Base-by-base conservation (phyloP, 2,888 invertebrate species). In the Nomada ferruginata region DNA sequence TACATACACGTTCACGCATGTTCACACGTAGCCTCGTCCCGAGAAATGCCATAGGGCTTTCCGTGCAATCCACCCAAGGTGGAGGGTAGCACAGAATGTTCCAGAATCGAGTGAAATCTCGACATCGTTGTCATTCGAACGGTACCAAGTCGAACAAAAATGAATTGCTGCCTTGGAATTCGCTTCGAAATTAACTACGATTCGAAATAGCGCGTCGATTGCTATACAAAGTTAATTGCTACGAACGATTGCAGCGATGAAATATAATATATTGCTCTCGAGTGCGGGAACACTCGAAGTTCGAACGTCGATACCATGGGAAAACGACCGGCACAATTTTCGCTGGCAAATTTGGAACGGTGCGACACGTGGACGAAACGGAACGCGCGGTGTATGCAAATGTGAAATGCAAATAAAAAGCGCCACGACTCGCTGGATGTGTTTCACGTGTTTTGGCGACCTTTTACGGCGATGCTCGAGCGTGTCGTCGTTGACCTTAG, bases 1-100 rank as follows among this genome's bases (percentile, higher is more conserved):
- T 76, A 66, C 63, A 20, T 36, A n/a, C 52, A 82, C 88, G 83
- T 77, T 59, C 85, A 73, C 82, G 79, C 79, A 77, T 68, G 64
- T 68, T 61, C 80, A 73, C 84, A 69, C 73, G 61, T 65, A 50
- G 23, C 26, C 76, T 70, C 72, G 74, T 76, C 69, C 75, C 59
- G 36, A 76, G 88, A 72, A 82, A 80, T 79, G 76, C 79, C 79
- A 83, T 64, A 72, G 76, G 88, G 87, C 80, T 82, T 74, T 60
- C 63, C 69, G 63, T 81, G 85, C 72, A 66, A 76, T 82, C 68
- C 50, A 72, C 55, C 23, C 59, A 15, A 20, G 44, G 26, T 13
- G 7, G 13, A 53, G 50, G 53, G 18, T 50, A 44, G n/a, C 15
- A 20, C 50, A 60, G 60, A 80, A 36, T 7, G 36, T 47, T 47